Evolutionary conservation across 2,113 vertebrate genomes (phyloP).

Genomic region (Phocoena sinus): DNA sequence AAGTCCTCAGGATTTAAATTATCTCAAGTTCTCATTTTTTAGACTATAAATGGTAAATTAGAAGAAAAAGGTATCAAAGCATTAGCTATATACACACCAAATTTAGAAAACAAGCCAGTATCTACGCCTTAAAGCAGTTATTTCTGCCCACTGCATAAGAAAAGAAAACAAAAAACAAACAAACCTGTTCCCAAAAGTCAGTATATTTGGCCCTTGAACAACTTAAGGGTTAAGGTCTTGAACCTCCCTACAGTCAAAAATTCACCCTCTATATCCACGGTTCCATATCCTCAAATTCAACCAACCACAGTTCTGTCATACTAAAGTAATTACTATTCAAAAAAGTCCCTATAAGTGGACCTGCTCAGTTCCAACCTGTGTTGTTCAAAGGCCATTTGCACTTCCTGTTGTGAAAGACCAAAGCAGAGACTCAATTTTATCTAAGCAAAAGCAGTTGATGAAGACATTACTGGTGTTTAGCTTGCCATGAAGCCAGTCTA

Average conservation of each 20-base stretch:
- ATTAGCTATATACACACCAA: neutral
- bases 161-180: neutral
- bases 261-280: too few relatives aligned
- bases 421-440: neutral
- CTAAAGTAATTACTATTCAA: neutral
- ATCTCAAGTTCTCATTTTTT: neutral
- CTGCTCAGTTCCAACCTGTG: neutral
- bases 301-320: neutral
- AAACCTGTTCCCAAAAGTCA: neutral
- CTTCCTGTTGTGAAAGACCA: neutral
- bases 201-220: neutral
- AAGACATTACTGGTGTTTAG: neutral
- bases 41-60: neutral
- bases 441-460: neutral
- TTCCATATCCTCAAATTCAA: neutral
- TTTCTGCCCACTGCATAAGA: neutral
- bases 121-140: neutral
- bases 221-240: neutral
- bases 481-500: accelerated
- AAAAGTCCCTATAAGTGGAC: neutral
- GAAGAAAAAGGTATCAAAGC: neutral
- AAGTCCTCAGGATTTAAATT: neutral
- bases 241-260: neutral
- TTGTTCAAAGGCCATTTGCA: neutral
- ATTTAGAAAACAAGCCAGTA: neutral